Percentiles rank a stretch among this genome's conserved stretches.
phyloP scores from a whole-genome alignment of 2,797 vertebrate species.

The Numenius phaeopus region DNA sequence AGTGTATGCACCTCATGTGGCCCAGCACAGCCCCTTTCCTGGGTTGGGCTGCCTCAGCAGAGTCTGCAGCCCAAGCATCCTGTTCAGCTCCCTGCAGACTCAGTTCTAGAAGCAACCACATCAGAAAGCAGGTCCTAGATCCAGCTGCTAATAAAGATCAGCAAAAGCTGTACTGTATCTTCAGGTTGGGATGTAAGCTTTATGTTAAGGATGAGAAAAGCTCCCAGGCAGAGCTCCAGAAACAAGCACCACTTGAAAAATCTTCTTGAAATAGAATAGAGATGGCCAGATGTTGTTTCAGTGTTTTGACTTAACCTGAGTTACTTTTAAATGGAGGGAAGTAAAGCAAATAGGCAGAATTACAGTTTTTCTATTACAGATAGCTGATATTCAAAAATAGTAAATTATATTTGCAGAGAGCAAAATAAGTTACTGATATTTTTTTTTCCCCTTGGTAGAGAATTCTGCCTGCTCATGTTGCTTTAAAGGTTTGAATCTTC shows the following conservation, averaged over 20 bases:
- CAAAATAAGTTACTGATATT: background rate
- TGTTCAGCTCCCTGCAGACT: background rate
- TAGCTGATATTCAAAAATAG: background rate
- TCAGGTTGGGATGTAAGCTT: background rate
- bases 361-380: background rate
- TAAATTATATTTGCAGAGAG: background rate
- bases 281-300: background rate
- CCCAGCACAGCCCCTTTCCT: background rate
- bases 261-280: background rate
- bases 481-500: background rate
- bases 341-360: background rate
- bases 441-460: background rate
- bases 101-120: background rate
- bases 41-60: background rate
- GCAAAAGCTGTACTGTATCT: background rate
- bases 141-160: background rate
- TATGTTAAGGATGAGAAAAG: background rate
- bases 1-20: accelerated
- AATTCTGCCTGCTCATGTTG: background rate
- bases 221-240: background rate
- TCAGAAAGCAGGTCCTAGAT: background rate
- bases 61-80: background rate
- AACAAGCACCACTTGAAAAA: background rate
- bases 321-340: background rate
- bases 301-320: background rate